phyloP scores from a whole-genome alignment of 2,888 invertebrate species.

The Oeneis ivallda region DNA sequence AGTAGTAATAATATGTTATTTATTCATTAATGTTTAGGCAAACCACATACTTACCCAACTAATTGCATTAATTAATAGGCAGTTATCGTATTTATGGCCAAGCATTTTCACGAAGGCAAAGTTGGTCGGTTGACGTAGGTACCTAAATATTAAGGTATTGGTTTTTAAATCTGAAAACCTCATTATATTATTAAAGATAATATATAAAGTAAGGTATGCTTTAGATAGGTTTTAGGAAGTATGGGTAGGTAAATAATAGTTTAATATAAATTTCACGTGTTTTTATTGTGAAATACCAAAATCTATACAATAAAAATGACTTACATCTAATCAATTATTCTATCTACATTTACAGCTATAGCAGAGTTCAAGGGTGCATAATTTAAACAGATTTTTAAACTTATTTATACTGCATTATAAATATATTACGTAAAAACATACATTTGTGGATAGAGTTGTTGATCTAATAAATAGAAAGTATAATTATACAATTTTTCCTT shows the following conservation, averaged over 20 bases:
- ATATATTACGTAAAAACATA: background rate
- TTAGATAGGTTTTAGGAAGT: background rate
- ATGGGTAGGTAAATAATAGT: conserved; percentile 18
- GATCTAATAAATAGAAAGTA: conserved; percentile 9
- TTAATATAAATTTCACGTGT: conserved; percentile 29
- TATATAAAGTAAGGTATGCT: background rate
- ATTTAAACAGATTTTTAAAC: conserved; percentile 43
- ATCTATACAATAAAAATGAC: conserved; percentile 65
- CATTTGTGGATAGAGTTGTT: conserved; percentile 9
- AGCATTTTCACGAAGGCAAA: no score
- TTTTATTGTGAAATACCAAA: conserved; percentile 66
- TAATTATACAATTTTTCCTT: background rate
- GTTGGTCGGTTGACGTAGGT: no score
- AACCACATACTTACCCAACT: no score
- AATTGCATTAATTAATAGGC: no score
- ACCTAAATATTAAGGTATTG: no score
- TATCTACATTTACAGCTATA: conserved; percentile 46
- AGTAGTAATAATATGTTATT: no score
- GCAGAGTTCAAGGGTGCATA: conserved; percentile 22
- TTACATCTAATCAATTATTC: conserved; percentile 65
- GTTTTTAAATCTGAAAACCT: no score
- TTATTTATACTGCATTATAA: conserved; percentile 11
- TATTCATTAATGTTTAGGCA: no score
- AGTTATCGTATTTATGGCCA: no score
- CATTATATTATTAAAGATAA: no score